Evolutionary conservation across 2,888 invertebrate species (phyloP), one percentile per base, ranked within the genome.

Genomic region (Ophion ventricosus): DNA sequence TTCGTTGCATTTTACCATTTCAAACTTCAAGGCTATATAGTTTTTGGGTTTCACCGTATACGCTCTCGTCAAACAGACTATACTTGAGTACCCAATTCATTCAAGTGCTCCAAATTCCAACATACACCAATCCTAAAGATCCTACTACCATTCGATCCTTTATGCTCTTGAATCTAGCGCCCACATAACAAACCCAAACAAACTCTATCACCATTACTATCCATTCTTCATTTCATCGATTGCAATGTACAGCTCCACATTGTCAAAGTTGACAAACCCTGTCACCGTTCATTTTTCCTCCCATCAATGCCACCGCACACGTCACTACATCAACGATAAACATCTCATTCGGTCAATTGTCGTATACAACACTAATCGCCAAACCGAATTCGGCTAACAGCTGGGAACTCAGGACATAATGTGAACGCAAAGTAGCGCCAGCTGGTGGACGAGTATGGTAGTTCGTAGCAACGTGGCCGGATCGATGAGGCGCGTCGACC

Each of bases 401-500:
- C 2, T 49, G 17, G n/a, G 3, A 72, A 43, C 25, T 25, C 14
- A 26, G 17, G 17, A 11, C 25, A 5, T 7, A 20, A 3, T 43
- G 66, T 63, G 14, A 67, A 79, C 66, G 61, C 72, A 26, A 66
- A 29, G 79, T 80, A 70, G 81, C 83, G 85, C 84, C 82, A 59
- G 57, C 87, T 76, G 11, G 43, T 3, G 80, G 64, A 17, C 23
- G 66, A 40, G 61, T 64, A 35, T 20, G 1, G 66, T 40, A 85
- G 17, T 77, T 82, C 63, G 25, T 85, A 3, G 66, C 49, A 11
- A 11, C 23, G 23, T 26, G 23, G 10, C 10, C 3, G 43, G 70
- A 83, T 85, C 87, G 73, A 87, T 77, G 69, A 40, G 49, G 40
- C 49, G 67, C 35, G 2, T 54, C 20, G 54, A 73, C 83, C 63